phyloP scores from a whole-genome alignment of 2,888 invertebrate genomes.

The Drosophila dives region DNA sequence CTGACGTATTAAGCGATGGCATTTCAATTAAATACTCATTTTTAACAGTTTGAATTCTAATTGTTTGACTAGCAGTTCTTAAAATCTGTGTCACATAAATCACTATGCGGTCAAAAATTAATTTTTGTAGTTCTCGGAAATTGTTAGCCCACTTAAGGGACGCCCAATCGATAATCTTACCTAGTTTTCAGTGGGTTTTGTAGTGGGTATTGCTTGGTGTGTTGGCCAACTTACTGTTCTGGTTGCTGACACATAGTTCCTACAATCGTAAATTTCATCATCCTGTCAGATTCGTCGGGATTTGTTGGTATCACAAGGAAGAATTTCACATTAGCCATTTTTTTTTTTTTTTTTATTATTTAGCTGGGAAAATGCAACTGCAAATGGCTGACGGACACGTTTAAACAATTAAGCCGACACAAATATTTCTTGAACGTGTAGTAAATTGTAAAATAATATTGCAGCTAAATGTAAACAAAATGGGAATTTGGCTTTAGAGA shows the following conservation, averaged over 20 bases:
- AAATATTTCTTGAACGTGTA: slow-evolving; percentile 6
- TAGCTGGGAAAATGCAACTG: background rate
- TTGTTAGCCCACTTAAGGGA: slow-evolving; percentile 4
- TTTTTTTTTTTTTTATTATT: background rate
- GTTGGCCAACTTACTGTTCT: slow-evolving; percentile 78
- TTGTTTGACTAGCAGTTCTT: background rate
- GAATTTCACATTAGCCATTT: slow-evolving; percentile 75
- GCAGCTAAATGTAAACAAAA: slow-evolving; percentile 41
- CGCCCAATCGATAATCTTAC: slow-evolving; percentile 53
- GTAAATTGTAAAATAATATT: slow-evolving; percentile 36
- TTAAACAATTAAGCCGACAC: slow-evolving; percentile 32
- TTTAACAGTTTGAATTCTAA: slow-evolving; percentile 2
- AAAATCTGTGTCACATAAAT: slow-evolving; percentile 37
- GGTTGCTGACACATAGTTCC: slow-evolving; percentile 76
- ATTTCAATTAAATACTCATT: slow-evolving; percentile 11
- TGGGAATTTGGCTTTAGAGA: slow-evolving; percentile 10
- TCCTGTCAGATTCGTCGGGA: slow-evolving; percentile 54
- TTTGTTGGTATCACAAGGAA: slow-evolving; percentile 72
- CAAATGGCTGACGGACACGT: slow-evolving; percentile 13
- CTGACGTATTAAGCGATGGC: background rate
- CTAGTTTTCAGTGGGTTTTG: background rate
- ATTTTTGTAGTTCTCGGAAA: slow-evolving; percentile 27
- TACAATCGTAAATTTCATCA: slow-evolving; percentile 77
- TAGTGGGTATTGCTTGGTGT: background rate
- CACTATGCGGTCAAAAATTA: slow-evolving; percentile 42